A percentile compares a stretch with the other conserved stretches of the same genome.
phyloP scores from a whole-genome alignment of 2,888 invertebrate species.

The Dryocosmus kuriphilus region DNA sequence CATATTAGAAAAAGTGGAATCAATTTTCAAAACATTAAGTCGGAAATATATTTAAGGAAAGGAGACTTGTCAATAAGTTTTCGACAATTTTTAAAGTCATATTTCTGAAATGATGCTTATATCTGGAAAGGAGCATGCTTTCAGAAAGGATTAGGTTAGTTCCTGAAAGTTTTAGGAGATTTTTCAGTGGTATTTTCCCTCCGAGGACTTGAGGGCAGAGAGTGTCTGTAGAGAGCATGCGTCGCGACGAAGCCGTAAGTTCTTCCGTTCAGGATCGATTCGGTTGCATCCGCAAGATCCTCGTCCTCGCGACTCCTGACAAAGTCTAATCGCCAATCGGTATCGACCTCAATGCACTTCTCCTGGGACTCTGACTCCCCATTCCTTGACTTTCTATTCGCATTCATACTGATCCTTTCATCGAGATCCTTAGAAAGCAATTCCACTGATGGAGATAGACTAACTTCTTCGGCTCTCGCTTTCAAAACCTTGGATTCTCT shows the following conservation, averaged over 20 bases:
- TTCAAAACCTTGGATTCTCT: not conserved
- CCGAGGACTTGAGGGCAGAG: conserved; percentile 3
- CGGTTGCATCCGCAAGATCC: conserved; percentile 22
- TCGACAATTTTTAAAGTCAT: not conserved
- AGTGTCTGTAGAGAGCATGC: conserved; percentile 15
- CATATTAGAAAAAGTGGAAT: too few species aligned
- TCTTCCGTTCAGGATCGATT: conserved; percentile 26
- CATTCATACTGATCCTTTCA: not conserved
- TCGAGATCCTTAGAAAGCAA: not conserved
- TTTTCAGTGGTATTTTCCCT: not conserved
- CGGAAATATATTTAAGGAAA: too few species aligned
- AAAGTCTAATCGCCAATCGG: conserved; percentile 26
- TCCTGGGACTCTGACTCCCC: not conserved
- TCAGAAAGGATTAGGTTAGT: not conserved
- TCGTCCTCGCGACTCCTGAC: not conserved
- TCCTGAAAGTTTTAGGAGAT: not conserved
- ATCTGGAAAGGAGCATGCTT: not conserved
- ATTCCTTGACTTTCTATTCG: not conserved
- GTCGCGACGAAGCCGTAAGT: conserved; percentile 4
- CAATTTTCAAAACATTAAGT: too few species aligned
- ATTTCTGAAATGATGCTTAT: not conserved
- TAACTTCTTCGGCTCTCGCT: not conserved
- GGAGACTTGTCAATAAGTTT: too few species aligned
- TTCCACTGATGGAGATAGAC: not conserved
- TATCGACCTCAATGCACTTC: conserved; percentile 20